Evolutionary conservation across 2,113 vertebrate genomes (phyloP), one percentile per base, ranked within the genome.

Genomic region (Passer montanus): DNA sequence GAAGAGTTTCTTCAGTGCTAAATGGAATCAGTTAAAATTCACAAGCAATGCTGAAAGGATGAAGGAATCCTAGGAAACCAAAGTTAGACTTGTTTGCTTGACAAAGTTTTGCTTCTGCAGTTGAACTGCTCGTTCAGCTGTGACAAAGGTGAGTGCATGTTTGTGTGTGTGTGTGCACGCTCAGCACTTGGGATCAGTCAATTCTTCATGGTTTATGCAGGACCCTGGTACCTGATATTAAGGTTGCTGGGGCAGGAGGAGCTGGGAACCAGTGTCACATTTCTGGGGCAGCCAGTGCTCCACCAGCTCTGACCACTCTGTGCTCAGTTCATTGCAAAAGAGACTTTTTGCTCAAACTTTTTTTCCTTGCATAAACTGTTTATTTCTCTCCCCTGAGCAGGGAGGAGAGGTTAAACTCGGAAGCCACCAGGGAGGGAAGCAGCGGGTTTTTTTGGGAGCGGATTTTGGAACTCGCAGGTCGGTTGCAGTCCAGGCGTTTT

Each of bases 401-500:
- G 96, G 97, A 96, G 96, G 96, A 96, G 95, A 92, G 95, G 95
- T 96, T 80, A 59, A 95, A 89, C 90, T 91, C 19, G 1, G 94
- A 95, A 96, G 92, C 92, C 90, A 64, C 93, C 16, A 30, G 94
- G 95, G 97, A 96, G 93, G 92, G 91, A 93, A 88, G 72, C 90
- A 46, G 66, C 5, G 79, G 28, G 55, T 64, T 79, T 91, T 85
- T 96, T 73, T 60, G 81, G 95, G 83, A 94, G 47, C 13, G 44
- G 84, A 84, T 93, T 94, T 97, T 97, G 95, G 85, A 95, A 75
- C 91, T 91, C 2, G 4, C 95, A 95, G 95, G 97, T 97, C 83
- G 90, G 66, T 95, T 91, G 16, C 87, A 83, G 96, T 94, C 96
- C 94, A 95, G 96, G 47, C 93, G 46, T 73, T 95, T 86, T 95